Evolutionary conservation across 2,888 invertebrate species (phyloP).

Genomic region (Erebia palarica): DNA sequence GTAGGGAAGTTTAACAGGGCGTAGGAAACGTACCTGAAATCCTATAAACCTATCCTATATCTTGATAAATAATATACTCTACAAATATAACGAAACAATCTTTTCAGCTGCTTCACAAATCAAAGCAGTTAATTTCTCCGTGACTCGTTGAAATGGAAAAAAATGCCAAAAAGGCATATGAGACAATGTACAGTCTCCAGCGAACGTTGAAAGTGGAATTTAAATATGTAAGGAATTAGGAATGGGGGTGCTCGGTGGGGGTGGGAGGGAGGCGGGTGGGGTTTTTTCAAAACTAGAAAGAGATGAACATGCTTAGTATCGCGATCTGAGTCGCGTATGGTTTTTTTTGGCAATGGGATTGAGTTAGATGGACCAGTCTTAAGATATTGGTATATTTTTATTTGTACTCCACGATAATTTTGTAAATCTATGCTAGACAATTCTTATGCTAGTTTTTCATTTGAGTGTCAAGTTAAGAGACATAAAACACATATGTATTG

Average conservation of each 20-base stretch:
- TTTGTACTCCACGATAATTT: too few relatives aligned
- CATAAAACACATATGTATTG: too few relatives aligned
- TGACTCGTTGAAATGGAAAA: conserved; percentile 45
- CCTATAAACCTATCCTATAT: too few relatives aligned
- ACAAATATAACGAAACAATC: too few relatives aligned
- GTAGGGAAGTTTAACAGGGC: too few relatives aligned
- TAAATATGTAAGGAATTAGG: conserved; percentile 83
- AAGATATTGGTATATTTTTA: conserved; percentile 47
- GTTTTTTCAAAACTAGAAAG: conserved; percentile 82
- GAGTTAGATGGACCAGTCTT: conserved; percentile 54
- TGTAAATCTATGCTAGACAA: too few relatives aligned
- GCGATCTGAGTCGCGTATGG: conserved; percentile 66
- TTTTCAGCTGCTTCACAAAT: conserved; percentile 10
- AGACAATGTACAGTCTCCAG: conserved; percentile 76
- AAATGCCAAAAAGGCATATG: conserved; percentile 64
- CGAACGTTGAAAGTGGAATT: conserved; percentile 78
- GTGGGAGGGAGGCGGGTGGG: conserved; percentile 41
- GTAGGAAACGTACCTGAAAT: too few relatives aligned
- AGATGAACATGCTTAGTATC: conserved; percentile 82
- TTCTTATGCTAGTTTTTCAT: too few relatives aligned
- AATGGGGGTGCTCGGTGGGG: conserved; percentile 52
- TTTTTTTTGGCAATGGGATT: conserved; percentile 40
- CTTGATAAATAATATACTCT: too few relatives aligned
- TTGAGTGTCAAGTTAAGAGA: too few relatives aligned
- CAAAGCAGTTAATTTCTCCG: conserved; percentile 36